Conservation (phyloP, 2,888 invertebrate genomes). For the Plebejus argus region DNA sequence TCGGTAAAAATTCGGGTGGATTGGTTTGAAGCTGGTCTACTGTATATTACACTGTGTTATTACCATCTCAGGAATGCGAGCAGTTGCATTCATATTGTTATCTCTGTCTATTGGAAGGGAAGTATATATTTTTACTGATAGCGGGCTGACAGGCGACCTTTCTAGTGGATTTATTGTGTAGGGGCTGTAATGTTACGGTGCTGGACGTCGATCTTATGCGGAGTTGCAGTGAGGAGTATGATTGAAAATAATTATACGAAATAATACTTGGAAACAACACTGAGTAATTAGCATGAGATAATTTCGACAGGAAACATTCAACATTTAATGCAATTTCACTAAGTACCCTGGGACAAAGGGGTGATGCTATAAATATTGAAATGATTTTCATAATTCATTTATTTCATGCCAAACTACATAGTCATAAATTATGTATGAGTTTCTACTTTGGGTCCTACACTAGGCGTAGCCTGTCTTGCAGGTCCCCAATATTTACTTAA, state of each 20-base stretch:
- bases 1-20: too few relatives aligned
- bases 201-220: slow-evolving; percentile 4
- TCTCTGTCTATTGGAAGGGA: slow-evolving; percentile 49
- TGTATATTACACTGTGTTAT: slow-evolving; percentile 28
- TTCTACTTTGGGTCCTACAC: too few relatives aligned
- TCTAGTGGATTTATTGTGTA: slow-evolving; percentile 44
- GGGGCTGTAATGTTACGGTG: slow-evolving; percentile 36
- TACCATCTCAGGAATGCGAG: slow-evolving; percentile 49
- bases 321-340: too few relatives aligned
- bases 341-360: too few relatives aligned
- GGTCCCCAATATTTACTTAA: too few relatives aligned
- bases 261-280: not conserved
- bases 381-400: too few relatives aligned
- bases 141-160: slow-evolving; percentile 44
- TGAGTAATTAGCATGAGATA: too few relatives aligned
- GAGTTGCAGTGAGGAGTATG: not conserved
- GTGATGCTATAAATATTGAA: too few relatives aligned
- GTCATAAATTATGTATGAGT: too few relatives aligned
- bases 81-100: slow-evolving; percentile 50
- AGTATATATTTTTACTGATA: slow-evolving; percentile 51
- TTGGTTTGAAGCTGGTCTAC: not conserved
- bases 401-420: too few relatives aligned
- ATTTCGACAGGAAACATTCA: too few relatives aligned
- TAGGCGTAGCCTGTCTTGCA: too few relatives aligned
- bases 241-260: not conserved